Evolutionary conservation across 2,797 vertebrate species (phyloP).

Genomic region (Mallotus villosus): DNA sequence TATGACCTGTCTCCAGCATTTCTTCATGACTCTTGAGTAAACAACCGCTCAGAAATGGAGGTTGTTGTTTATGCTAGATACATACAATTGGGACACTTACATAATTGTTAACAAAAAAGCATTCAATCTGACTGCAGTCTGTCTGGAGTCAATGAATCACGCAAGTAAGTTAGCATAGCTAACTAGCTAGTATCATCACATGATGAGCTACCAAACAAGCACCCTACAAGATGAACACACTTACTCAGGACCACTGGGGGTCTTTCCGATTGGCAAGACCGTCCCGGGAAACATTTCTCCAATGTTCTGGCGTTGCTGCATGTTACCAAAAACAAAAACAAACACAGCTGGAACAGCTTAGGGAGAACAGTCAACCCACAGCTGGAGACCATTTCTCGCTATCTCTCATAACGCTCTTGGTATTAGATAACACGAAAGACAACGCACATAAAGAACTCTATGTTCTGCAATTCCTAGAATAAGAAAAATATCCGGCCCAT

Average conservation of each 20-base stretch:
- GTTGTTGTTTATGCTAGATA: neutral
- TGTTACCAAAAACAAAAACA: slow-evolving; percentile 44
- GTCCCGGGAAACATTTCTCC: slow-evolving; percentile 46
- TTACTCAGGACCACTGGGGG: slow-evolving; percentile 79
- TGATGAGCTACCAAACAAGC: neutral
- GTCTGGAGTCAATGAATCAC: neutral
- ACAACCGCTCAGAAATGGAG: neutral
- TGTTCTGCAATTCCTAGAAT: no score
- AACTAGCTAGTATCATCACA: neutral
- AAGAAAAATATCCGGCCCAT: neutral
- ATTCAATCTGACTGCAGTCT: neutral
- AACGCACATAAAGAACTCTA: neutral
- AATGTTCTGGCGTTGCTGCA: slow-evolving; percentile 47
- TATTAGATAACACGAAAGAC: neutral
- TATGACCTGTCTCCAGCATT: slow-evolving; percentile 40
- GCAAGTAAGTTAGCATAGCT: neutral
- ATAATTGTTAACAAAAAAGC: neutral
- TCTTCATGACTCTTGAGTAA: slow-evolving; percentile 4
- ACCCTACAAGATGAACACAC: slow-evolving; percentile 32
- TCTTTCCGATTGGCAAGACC: slow-evolving; percentile 41
- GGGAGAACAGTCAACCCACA: slow-evolving; percentile 38
- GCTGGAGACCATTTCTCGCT: slow-evolving; percentile 56
- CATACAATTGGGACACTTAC: neutral
- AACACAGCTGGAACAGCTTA: slow-evolving; percentile 44
- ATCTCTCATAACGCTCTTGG: slow-evolving; percentile 55